Evolutionary conservation across 2,888 invertebrate genomes (phyloP), one percentile per base, ranked within the genome.

Genomic region (Lepidocyrtoides sp.): DNA sequence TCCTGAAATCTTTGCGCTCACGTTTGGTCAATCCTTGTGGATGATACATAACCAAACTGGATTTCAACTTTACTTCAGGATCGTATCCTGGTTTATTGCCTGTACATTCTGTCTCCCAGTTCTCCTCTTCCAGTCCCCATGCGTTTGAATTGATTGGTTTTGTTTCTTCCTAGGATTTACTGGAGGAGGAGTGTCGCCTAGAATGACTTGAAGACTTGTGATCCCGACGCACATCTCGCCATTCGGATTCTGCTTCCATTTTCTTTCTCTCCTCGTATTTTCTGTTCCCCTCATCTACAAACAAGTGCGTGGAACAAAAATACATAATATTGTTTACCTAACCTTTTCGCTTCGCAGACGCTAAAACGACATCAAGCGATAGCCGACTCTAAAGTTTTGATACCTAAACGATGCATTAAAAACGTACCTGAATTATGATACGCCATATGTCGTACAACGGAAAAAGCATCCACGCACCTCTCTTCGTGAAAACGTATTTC

Each of bases 21-120:
- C 93, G 91, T 77, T 93, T 93, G 20, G 93, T 92, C 63, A 94
- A 17, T 2, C 93, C 93, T 2, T 32, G 20, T 0, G 93, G 93
- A 41, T 91, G 26, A 26, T 91, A 92, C 17, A 92, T 82, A 44
- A 93, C 83, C 14, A 92, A 66, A 12, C 83, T 81, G 0, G 48
- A 82, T 32, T 91, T 81, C 17, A 94, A 57, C 41, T 92, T 93
- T 5, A 57, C 32, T 8, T 57, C 8, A 0, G 94, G 94, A 63
- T 93, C 92, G 51, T 94, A 94, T 7, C 93, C 94, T 2, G 92
- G 41, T 20, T 7, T 32, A n/a, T 91, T 82, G 0, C 89, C 91
- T 12, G 36, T 72, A 12, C 69, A 32, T 2, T 92, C 93, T 10
- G 92, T 54, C 54, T 94, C 93, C 93, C 93, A 94, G 75, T 94